Conservation (phyloP, 2,113 vertebrate genomes). For the Opisthocomus hoazin region DNA sequence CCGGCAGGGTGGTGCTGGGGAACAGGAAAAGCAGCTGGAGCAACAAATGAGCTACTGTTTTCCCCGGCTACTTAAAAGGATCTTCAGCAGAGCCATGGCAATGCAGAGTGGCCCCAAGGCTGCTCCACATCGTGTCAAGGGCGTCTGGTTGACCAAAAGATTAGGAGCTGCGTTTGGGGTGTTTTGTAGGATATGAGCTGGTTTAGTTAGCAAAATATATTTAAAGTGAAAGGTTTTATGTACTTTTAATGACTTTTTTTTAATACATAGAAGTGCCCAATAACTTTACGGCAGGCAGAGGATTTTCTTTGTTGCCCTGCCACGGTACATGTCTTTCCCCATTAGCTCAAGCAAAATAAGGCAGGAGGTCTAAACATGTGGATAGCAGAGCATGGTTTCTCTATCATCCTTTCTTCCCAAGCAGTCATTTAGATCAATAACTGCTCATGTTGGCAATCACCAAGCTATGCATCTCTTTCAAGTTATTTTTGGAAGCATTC, state of each 20-base stretch:
- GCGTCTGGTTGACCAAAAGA: background rate
- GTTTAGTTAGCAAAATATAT: background rate
- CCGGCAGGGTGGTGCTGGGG: background rate
- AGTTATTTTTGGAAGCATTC: background rate
- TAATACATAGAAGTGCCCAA: background rate
- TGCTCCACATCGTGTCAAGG: background rate
- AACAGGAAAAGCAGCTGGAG: background rate
- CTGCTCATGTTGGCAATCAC: background rate
- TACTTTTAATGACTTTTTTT: background rate
- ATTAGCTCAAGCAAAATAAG: background rate
- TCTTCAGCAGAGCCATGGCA: background rate
- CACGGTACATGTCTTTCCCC: background rate
- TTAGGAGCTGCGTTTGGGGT: background rate
- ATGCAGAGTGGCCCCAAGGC: background rate
- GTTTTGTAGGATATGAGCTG: background rate
- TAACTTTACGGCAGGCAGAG: background rate
- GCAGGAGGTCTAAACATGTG: background rate
- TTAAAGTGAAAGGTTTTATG: background rate
- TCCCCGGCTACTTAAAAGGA: background rate
- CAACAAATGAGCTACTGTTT: background rate
- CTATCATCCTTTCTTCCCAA: background rate
- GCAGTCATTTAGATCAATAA: background rate
- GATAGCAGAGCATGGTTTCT: background rate
- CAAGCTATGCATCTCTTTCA: background rate
- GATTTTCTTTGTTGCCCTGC: background rate